phyloP scores from a whole-genome alignment of 1,140 invertebrate species.

The Paralvinella palmiformis region DNA sequence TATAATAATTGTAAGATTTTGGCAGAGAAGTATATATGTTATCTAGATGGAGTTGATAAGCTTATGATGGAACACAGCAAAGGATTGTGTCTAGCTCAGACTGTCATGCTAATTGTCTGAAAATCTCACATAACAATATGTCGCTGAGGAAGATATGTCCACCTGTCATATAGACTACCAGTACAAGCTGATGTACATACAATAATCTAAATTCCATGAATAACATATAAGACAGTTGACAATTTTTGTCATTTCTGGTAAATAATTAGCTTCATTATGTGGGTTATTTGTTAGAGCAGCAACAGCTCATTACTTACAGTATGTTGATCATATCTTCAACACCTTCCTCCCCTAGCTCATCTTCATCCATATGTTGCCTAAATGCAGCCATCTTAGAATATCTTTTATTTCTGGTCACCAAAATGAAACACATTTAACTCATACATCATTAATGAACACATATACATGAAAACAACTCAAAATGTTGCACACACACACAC shows the following conservation, averaged over 20 bases:
- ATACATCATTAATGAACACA: too few relatives aligned
- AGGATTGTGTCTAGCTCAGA: not conserved
- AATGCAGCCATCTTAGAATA: too few relatives aligned
- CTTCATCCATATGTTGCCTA: not conserved
- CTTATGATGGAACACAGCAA: not conserved
- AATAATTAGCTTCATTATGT: not conserved
- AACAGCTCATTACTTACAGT: not conserved
- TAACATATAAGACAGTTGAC: not conserved
- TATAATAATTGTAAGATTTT: not conserved
- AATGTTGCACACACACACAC: too few relatives aligned
- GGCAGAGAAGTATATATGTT: not conserved
- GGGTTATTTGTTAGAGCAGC: not conserved
- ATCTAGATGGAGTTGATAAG: not conserved
- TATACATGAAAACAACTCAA: too few relatives aligned
- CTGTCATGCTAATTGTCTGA: not conserved
- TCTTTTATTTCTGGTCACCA: too few relatives aligned
- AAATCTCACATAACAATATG: not conserved
- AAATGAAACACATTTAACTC: too few relatives aligned
- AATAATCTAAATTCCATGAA: not conserved
- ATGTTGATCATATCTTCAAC: slow-evolving; percentile 3
- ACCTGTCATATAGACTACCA: too few relatives aligned
- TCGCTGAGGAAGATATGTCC: not conserved
- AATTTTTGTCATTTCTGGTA: not conserved
- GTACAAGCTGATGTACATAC: not conserved
- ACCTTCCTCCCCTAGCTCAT: not conserved